These are phyloP conservation scores for Phalacrocorax pelagicus DNA, from an alignment of 2,113 vertebrate genomes.

Conservation along the genomic window DNA sequence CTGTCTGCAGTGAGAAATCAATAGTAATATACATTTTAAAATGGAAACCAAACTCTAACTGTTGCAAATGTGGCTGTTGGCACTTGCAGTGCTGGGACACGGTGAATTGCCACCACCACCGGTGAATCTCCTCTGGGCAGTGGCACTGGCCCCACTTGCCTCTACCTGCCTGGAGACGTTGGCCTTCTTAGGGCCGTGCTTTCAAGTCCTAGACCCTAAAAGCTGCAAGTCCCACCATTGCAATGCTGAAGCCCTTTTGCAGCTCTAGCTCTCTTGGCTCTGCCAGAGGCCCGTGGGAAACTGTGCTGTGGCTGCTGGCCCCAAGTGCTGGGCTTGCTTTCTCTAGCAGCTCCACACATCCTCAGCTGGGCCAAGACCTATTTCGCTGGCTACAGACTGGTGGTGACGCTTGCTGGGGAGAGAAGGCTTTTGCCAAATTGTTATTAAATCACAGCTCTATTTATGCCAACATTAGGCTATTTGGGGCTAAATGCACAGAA, in stretches of 20 bases:
- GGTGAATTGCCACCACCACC: neutral
- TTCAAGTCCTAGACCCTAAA: neutral
- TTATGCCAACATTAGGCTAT: neutral
- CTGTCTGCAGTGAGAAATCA: fast-evolving
- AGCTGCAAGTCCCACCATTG: neutral
- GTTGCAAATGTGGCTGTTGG: neutral
- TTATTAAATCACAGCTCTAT: neutral
- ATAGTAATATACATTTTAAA: neutral
- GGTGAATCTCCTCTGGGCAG: neutral
- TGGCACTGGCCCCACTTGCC: neutral
- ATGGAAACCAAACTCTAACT: neutral
- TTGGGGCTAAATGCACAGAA: neutral
- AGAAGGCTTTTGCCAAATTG: neutral
- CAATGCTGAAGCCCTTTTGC: neutral
- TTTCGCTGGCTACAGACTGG: neutral
- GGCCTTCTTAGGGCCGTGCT: neutral
- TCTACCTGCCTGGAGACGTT: neutral
- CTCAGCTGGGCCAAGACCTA: neutral
- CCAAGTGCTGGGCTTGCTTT: neutral
- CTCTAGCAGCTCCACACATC: neutral
- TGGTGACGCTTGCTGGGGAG: neutral
- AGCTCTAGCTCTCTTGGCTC: fast-evolving
- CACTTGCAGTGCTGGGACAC: neutral
- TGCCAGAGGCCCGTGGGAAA: neutral
- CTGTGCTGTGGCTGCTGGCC: neutral